A percentile compares a stretch with the other conserved stretches of the same genome.
phyloP scores from a whole-genome alignment of 2,888 invertebrate species.

The Acrobasis repandana region DNA sequence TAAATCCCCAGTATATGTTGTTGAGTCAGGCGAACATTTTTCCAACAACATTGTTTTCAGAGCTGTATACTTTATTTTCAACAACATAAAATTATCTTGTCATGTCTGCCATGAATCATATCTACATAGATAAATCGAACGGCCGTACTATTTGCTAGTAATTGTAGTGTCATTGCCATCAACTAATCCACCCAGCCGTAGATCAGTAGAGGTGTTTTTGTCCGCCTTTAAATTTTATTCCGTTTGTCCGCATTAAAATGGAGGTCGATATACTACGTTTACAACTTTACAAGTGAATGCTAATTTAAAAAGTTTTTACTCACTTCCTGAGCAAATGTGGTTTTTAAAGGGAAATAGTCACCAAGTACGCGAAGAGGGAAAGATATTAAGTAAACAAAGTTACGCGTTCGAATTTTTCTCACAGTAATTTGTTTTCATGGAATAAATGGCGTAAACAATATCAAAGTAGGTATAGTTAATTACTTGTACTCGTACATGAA shows the following conservation, averaged over 20 bases:
- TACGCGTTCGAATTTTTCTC: no score
- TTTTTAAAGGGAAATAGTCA: background rate
- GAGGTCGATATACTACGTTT: background rate
- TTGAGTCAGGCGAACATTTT: no score
- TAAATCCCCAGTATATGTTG: no score
- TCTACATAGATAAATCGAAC: background rate
- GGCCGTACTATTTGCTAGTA: conserved; percentile 10
- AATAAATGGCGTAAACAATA: no score
- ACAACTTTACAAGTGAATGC: conserved; percentile 4
- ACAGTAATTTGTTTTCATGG: no score
- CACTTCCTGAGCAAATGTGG: no score
- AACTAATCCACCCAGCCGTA: conserved; percentile 19
- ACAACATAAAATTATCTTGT: background rate
- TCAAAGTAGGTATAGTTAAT: no score
- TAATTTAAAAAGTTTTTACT: background rate
- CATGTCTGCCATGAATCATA: no score
- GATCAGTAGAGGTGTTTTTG: background rate
- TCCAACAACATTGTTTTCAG: no score
- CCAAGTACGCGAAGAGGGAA: background rate
- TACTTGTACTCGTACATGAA: no score
- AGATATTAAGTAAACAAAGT: no score
- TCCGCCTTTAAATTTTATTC: background rate
- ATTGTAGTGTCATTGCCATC: conserved; percentile 24
- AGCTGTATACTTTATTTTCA: no score
- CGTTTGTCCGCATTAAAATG: background rate